These are phyloP conservation scores for Apis laboriosa DNA, from an alignment of 1,140 invertebrate genomes.

Conservation along the genomic window DNA sequence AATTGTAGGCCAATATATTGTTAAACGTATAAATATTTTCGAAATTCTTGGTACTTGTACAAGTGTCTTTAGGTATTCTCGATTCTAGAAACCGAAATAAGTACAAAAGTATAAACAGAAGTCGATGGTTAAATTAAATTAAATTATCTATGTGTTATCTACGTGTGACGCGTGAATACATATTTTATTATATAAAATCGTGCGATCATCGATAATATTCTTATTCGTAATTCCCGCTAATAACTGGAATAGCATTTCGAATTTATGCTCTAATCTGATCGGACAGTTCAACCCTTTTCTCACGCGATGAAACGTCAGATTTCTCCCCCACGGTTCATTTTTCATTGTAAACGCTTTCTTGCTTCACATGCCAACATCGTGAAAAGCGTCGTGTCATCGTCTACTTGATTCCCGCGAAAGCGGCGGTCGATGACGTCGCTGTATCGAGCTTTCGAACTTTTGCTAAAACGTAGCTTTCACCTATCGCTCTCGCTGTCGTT, in stretches of 20 bases:
- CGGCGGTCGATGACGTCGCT: constrained; percentile 52
- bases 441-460: constrained; percentile 61
- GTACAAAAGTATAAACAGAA: no score
- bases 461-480: constrained; percentile 54
- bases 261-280: not conserved
- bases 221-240: not conserved
- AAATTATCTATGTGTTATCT: no score
- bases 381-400: constrained; percentile 42
- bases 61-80: no score
- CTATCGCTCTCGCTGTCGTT: constrained; percentile 44
- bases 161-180: no score
- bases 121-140: no score
- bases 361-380: constrained; percentile 1
- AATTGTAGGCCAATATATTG: no score
- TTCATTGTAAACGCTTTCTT: constrained; percentile 52
- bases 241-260: not conserved
- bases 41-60: no score
- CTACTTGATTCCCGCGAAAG: constrained; percentile 22
- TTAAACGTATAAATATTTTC: no score
- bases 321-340: constrained; percentile 53
- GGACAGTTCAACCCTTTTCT: constrained; percentile 15
- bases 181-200: not conserved
- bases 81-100: no score
- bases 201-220: not conserved
- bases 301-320: constrained; percentile 41